Base-by-base conservation (phyloP, 2,113 vertebrate species). In the Emydura subglobosa region DNA sequence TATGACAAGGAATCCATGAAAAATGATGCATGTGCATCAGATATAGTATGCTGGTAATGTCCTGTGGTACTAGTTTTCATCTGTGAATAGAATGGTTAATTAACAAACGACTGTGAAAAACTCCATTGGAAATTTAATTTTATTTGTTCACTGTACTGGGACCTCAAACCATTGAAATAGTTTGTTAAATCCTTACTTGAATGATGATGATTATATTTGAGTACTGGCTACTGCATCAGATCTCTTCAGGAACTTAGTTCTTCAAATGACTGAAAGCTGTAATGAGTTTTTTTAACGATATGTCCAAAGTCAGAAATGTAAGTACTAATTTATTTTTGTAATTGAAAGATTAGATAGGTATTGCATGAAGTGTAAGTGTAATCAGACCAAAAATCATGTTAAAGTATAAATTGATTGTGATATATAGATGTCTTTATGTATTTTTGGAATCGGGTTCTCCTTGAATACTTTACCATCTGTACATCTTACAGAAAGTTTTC, bases 101-200 rank as follows among this genome's bases (percentile, higher is more conserved):
- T 97, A 97, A 95, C 72, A 94, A 97, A 93, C 97, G 97, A 96
- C 96, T 96, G 95, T 97, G 97, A 97, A 97, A 97, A 96, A 91
- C 91, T 94, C 93, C 83, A 87, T 97, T 96, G 96, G 96, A 97
- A 96, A 98, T 97, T 97, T 95, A 78, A 96, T 97, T 97, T 97
- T 97, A 65, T 95, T 96, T 96, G 94, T 90, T 95, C 96, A 97
- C 92, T 96, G 85, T 95, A 65, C 80, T 93, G 92, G 78, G 91
- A 92, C 74, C 29, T 94, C 85, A 96, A 85, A 93, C 86, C 65
- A 85, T 49, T 92, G 94, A 92, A 97, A 95, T 95, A 95, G 78
- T 96, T 97, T 97, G 97, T 91, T 94, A 95, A 94, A 92, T 93
- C 88, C 44, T n/a, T 92, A 93, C 49, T 93, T 92, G 86, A 92